Evolutionary conservation across 2,888 invertebrate species (phyloP), one percentile per base, ranked within the genome.

Genomic region (Trissonchulus sp.): DNA sequence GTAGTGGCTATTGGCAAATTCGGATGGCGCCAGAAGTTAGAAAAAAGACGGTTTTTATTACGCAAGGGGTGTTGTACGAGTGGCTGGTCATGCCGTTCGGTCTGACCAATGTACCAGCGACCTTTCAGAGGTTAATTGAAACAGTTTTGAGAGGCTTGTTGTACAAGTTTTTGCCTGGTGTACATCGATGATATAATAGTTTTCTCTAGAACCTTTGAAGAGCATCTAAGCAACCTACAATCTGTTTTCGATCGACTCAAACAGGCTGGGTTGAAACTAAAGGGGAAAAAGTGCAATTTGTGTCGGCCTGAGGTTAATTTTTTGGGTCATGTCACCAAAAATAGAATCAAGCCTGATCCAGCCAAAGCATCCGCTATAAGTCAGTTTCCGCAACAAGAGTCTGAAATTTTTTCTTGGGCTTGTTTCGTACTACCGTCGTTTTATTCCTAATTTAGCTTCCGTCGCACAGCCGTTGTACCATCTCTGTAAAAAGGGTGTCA

Each of bases 381-480:
- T 2, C 62, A 76, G 0, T 76, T 78, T 35, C 78, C 79, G 1
- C 63, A 15, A 0, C 80, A 76, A 74, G 23, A 74, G 78, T 69
- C 74, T 79, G 1, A 69, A 74, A 30, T 30, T 76, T 1, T 78
- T 80, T 33, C 72, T 81, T 1, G 80, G 80, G 0, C 74, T 81
- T 75, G 75, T 74, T 23, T 37, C 62, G 1, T 79, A 79, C 72
- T 79, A 76, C 36, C 68, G 79, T 8, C 60, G 72, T 31, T 77
- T 75, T 35, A 73, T 79, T 15, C 76, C 75, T n/a, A 73, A 79
- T 33, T 79, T 77, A 60, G 68, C 79, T 48, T 63, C 62, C 33
- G 38, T 79, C 30, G 79, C 75, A 2, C 37, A 71, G 8, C 80
- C 79, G 0, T 71, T 79, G 1, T 76, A 75, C 65, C 2, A 62